phyloP scores from a whole-genome alignment of 2,888 invertebrate genomes.

The Ormia ochracea region DNA sequence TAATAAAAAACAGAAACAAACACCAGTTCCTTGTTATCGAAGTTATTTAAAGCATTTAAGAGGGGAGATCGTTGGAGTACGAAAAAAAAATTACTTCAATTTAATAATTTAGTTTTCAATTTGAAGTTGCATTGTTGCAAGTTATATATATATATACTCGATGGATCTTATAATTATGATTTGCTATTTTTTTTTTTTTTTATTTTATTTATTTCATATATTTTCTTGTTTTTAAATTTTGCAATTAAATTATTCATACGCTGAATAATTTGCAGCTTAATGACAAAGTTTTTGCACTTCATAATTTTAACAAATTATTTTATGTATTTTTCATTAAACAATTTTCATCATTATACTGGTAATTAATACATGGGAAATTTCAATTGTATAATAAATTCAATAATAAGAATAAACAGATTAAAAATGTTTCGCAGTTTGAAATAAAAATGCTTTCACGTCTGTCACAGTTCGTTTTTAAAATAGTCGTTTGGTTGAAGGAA shows the following conservation, averaged over 20 bases:
- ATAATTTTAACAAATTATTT: conserved; percentile 4
- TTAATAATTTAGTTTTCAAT: conserved; percentile 2
- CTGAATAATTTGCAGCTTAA: background rate
- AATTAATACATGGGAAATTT: background rate
- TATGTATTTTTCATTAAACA: background rate
- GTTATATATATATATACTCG: background rate
- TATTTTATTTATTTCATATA: background rate
- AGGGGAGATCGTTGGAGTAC: background rate
- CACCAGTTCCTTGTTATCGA: too few species aligned
- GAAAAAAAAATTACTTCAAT: background rate
- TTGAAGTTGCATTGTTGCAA: background rate
- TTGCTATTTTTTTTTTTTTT: background rate
- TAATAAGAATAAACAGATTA: background rate
- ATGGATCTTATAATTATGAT: conserved; percentile 14
- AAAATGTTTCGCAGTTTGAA: background rate
- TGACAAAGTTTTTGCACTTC: background rate
- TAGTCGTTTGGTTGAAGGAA: too few species aligned
- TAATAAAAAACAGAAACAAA: background rate
- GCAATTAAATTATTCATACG: conserved; percentile 28
- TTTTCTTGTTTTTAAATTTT: conserved; percentile 27
- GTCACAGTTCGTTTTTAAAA: too few species aligned
- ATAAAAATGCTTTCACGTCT: too few species aligned
- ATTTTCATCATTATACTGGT: background rate
- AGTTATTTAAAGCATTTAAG: background rate
- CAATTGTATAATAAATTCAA: background rate